phyloP scores from a whole-genome alignment of 1,140 invertebrate species.

The Drosophila parabipectinata region DNA sequence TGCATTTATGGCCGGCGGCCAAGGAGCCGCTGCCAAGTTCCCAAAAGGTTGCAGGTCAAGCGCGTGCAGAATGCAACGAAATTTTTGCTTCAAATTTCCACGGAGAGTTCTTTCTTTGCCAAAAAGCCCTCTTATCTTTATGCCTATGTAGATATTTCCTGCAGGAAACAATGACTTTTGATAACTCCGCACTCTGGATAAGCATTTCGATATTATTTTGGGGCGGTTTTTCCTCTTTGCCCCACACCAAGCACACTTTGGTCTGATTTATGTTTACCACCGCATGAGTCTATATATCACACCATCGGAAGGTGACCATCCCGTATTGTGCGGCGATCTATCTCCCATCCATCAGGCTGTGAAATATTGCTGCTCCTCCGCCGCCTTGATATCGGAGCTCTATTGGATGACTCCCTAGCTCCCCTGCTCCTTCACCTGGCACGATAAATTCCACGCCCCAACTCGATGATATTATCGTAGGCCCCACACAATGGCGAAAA shows the following conservation, averaged over 20 bases:
- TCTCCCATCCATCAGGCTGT: conserved; percentile 72
- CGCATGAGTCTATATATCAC: conserved; percentile 73
- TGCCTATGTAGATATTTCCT: conserved; percentile 4
- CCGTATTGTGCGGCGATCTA: conserved; percentile 46
- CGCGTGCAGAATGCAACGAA: conserved; percentile 45
- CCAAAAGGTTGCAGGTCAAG: conserved; percentile 66
- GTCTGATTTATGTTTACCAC: conserved; percentile 71
- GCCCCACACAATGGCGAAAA: conserved; percentile 75
- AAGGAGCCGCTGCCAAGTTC: conserved; percentile 43
- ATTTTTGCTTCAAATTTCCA: conserved; percentile 14
- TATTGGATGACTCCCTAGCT: conserved; percentile 7
- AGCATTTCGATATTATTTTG: conserved; percentile 27
- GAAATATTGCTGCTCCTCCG: conserved; percentile 65
- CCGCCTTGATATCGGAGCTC: conserved; percentile 48
- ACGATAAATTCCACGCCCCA: conserved; percentile 73
- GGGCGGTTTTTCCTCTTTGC: conserved; percentile 16
- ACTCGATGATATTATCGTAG: conserved; percentile 68
- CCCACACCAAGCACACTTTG: conserved; percentile 10
- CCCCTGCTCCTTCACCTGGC: conserved; percentile 55
- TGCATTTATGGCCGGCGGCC: conserved; percentile 32
- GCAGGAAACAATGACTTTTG: conserved; percentile 12
- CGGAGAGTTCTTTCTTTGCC: no score
- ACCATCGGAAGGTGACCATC: conserved; percentile 44
- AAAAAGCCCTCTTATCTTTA: neutral
- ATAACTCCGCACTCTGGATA: conserved; percentile 9